A percentile compares a stretch with the other conserved stretches of the same genome.
These are phyloP conservation scores for Drosophila ogumai DNA, from an alignment of 1,140 invertebrate species.

Conservation along the genomic window DNA sequence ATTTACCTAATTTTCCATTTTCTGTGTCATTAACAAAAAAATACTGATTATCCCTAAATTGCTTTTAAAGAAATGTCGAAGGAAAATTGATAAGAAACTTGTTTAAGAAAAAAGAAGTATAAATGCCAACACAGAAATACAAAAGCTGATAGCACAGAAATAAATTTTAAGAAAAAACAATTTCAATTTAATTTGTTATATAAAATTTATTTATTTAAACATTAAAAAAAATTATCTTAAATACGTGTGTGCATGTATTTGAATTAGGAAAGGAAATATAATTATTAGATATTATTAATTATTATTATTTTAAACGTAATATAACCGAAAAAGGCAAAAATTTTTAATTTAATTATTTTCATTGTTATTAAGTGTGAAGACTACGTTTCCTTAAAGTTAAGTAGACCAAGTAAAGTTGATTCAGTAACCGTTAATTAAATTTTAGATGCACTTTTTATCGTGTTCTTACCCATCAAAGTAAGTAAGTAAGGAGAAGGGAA, in stretches of 20 bases:
- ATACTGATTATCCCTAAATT: slow-evolving; percentile 11
- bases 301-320: too few species aligned
- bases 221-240: background rate
- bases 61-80: background rate
- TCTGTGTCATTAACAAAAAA: slow-evolving; percentile 18
- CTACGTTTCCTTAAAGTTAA: too few species aligned
- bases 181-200: too few species aligned
- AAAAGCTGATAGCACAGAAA: background rate
- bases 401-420: background rate
- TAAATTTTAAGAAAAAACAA: background rate
- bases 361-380: too few species aligned
- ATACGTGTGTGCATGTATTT: too few species aligned
- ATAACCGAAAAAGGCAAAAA: too few species aligned
- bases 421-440: background rate
- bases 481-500: background rate
- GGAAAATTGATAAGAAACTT: slow-evolving; percentile 15
- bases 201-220: background rate
- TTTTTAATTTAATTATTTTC: too few species aligned
- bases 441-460: background rate
- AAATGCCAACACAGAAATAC: background rate
- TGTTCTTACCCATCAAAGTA: background rate
- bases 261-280: background rate
- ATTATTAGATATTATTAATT: too few species aligned
- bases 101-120: background rate
- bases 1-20: slow-evolving; percentile 38